These are phyloP conservation scores for Bellardia bayeri DNA, from an alignment of 2,888 invertebrate species.

Conservation along the genomic window DNA sequence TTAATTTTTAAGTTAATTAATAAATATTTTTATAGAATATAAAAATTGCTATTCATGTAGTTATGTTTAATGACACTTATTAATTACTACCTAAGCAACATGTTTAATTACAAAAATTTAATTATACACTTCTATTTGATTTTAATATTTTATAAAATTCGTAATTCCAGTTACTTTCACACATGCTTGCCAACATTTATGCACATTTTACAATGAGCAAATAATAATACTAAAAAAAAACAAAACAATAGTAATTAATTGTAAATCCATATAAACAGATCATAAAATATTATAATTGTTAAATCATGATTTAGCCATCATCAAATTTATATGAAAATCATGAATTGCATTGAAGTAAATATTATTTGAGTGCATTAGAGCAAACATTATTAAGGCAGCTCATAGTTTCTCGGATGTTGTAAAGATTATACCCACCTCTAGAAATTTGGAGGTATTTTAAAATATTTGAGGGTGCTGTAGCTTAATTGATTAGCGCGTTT, in stretches of 20 bases:
- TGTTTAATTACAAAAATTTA: not conserved
- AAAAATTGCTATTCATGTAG: not conserved
- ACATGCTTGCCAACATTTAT: not conserved
- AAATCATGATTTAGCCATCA: conserved; percentile 61
- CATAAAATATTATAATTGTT: conserved; percentile 68
- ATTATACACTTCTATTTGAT: not conserved
- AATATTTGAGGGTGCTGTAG: too few relatives aligned
- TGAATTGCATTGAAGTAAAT: not conserved
- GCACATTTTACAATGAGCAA: not conserved
- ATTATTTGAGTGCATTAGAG: not conserved
- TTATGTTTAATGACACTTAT: conserved; percentile 9
- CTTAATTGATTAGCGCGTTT: too few relatives aligned
- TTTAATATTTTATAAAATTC: conserved; percentile 9
- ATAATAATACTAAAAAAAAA: not conserved
- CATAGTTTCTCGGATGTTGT: not conserved
- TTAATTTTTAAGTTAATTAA: too few relatives aligned
- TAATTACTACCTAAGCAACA: conserved; percentile 22
- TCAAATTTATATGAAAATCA: not conserved
- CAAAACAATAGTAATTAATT: conserved; percentile 49
- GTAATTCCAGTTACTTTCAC: conserved; percentile 21
- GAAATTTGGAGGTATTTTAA: too few relatives aligned
- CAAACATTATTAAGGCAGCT: not conserved
- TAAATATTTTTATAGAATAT: too few relatives aligned
- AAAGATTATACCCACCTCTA: too few relatives aligned
- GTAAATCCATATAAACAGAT: conserved; percentile 57